Evolutionary conservation across 2,113 vertebrate genomes (phyloP).

Genomic region (Myotis lucifugus): DNA sequence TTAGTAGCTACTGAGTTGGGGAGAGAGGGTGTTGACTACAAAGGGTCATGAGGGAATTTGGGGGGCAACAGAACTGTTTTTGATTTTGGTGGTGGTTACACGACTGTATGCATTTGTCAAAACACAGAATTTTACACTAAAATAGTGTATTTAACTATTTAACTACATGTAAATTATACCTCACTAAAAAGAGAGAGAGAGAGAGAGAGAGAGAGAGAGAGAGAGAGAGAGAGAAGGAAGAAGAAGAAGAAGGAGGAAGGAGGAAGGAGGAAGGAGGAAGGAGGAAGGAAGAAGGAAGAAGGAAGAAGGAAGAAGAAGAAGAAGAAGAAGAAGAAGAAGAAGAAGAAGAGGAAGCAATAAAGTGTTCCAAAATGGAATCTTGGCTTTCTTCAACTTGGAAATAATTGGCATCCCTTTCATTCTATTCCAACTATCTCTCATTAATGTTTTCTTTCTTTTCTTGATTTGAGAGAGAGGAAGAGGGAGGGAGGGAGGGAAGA

Average conservation of each 20-base stretch:
- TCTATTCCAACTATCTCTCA: slow-evolving; percentile 41
- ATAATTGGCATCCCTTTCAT: slow-evolving; percentile 37
- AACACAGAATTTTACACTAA: background rate
- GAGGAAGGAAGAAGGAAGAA: too few species aligned
- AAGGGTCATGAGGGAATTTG: background rate
- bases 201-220: background rate
- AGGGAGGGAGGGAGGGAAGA: too few species aligned
- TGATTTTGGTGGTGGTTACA: background rate
- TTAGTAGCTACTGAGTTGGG: background rate
- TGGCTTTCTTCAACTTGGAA: slow-evolving; percentile 51
- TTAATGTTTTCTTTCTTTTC: slow-evolving; percentile 11
- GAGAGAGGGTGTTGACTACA: background rate
- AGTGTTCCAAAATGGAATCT: slow-evolving; percentile 43
- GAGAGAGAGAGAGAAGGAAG: background rate
- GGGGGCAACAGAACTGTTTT: background rate
- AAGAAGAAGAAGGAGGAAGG: too few species aligned
- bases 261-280: too few species aligned
- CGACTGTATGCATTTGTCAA: background rate
- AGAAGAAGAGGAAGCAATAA: background rate
- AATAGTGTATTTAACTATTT: background rate
- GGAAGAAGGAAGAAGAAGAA: too few species aligned
- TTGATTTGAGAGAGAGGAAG: background rate
- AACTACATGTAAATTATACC: slow-evolving; percentile 11
- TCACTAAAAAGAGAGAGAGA: background rate
- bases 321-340: too few species aligned